A percentile compares a stretch with the other conserved stretches of the same genome.
phyloP scores from a whole-genome alignment of 2,113 vertebrate species.

The Cephalopterus ornatus region DNA sequence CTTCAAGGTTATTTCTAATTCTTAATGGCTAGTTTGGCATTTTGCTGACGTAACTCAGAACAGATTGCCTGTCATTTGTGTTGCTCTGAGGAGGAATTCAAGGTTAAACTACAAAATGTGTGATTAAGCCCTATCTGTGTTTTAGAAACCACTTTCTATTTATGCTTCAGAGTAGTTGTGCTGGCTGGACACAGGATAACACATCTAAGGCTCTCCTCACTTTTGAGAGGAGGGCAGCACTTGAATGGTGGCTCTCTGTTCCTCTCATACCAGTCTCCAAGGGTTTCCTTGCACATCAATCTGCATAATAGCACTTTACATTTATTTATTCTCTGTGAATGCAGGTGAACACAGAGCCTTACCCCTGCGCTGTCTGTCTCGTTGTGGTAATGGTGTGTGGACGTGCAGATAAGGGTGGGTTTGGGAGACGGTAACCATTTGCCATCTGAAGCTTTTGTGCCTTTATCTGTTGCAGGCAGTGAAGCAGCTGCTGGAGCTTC shows the following conservation, averaged over 20 bases:
- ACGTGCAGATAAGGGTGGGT: not conserved
- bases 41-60: not conserved
- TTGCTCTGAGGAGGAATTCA: not conserved
- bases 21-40: not conserved
- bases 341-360: not conserved
- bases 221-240: not conserved
- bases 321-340: not conserved
- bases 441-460: not conserved
- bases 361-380: not conserved
- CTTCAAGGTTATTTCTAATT: not conserved
- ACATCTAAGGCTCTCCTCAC: not conserved
- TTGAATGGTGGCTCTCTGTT: not conserved
- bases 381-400: not conserved
- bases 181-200: not conserved
- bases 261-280: not conserved
- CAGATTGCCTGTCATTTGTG: not conserved
- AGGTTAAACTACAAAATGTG: not conserved
- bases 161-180: not conserved
- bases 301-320: not conserved
- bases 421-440: not conserved
- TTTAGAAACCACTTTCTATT: not conserved
- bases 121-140: not conserved
- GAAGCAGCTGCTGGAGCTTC: conserved; percentile 91
- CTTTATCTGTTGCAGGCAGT: conserved; percentile 76
- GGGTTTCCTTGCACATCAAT: not conserved